These are phyloP conservation scores for Tetramorium simillimum DNA, from an alignment of 1,140 invertebrate species.

Conservation along the genomic window DNA sequence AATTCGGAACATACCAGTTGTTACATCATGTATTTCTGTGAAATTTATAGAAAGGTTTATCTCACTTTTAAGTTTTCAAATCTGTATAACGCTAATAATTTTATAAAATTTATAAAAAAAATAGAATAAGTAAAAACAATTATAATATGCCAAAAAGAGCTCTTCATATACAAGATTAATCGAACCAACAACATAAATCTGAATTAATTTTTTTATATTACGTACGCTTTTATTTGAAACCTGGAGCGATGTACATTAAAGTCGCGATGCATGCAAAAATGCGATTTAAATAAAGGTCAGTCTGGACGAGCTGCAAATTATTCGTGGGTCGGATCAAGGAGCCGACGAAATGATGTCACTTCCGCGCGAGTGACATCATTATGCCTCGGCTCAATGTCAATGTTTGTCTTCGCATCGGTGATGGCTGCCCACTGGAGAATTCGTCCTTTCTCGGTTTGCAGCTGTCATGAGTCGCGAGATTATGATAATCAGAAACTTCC, in stretches of 20 bases:
- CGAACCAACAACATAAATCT: too few relatives aligned
- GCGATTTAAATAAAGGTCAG: conserved; percentile 59
- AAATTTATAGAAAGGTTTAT: neutral
- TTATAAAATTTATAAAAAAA: neutral
- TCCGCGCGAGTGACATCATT: conserved; percentile 74
- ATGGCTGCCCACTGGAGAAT: conserved; percentile 48
- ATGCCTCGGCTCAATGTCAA: conserved; percentile 66
- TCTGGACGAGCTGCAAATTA: conserved; percentile 65
- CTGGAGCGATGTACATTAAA: neutral
- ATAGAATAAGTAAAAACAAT: conserved; percentile 2
- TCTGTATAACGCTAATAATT: neutral
- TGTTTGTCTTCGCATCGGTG: conserved; percentile 32
- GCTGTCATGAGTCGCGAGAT: conserved; percentile 36
- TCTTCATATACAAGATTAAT: neutral
- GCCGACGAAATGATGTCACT: conserved; percentile 71
- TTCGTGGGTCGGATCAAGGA: conserved; percentile 62
- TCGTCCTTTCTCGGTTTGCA: conserved; percentile 55
- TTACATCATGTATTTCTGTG: neutral
- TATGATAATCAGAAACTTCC: conserved; percentile 48
- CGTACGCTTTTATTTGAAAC: neutral
- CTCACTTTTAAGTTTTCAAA: neutral
- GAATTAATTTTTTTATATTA: neutral
- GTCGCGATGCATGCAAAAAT: neutral
- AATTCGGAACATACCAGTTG: neutral
- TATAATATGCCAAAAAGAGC: neutral